Evolutionary conservation across 2,888 invertebrate species (phyloP).

Genomic region (Tiliacea aurago): DNA sequence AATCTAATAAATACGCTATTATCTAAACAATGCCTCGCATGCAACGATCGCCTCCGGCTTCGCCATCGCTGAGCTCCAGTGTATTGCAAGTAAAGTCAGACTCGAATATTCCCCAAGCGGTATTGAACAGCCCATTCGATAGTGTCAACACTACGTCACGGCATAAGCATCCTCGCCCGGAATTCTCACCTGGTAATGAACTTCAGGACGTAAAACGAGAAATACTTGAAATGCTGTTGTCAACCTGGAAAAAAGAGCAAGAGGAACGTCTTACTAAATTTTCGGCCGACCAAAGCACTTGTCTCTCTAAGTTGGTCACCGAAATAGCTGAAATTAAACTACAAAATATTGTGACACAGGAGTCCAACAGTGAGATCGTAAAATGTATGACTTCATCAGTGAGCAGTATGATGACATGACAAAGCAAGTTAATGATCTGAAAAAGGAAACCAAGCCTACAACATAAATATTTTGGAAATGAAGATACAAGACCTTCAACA

Average conservation of each 20-base stretch:
- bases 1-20: no score
- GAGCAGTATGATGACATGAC: neutral
- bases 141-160: neutral
- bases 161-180: no score
- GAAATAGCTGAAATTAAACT: no score
- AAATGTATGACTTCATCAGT: neutral
- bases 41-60: neutral
- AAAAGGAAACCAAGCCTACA: neutral
- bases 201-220: no score
- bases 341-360: no score
- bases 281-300: no score
- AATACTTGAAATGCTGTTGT: no score
- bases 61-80: neutral
- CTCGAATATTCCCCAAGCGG: neutral
- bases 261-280: no score
- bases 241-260: no score
- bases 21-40: neutral
- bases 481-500: neutral
- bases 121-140: neutral
- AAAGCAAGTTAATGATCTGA: neutral
- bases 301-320: no score
- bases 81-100: neutral
- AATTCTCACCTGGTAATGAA: no score
- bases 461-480: neutral
- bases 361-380: no score